Base-by-base conservation (phyloP, 2,797 vertebrate species). In the Neosilurus hyrtlii region DNA sequence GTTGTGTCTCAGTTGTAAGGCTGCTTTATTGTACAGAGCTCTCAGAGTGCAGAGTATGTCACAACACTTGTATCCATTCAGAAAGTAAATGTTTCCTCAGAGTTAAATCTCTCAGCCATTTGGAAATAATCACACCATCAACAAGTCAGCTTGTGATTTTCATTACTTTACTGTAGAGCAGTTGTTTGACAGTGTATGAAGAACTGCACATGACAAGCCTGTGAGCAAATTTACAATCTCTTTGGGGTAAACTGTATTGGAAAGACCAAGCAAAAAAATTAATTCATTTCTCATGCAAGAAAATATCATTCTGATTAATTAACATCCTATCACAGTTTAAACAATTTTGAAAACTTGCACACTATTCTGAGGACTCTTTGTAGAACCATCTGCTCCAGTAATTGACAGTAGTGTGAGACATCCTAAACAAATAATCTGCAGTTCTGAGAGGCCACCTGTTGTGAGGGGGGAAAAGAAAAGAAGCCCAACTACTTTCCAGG, bases 391-490 rank as follows among this genome's bases (percentile, higher is more conserved):
- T 78, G 26, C 75, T 63, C 54, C 70, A 66, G 59, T 83, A 76
- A 81, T 35, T 83, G 82, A 76, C 85, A 70, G 74, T 63, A 26
- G 57, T 81, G 78, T 77, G 52, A 65, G 79, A 57, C 51, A 57
- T 72, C 51, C 59, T 65, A 65, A 35, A 78, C 82, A 87, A 86
- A 90, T 84, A 87, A 80, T n/a, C 76, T 66, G 43, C 8, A 74
- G 24, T 24, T 67, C 83, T 85, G 81, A 81, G 86, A 86, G 82
- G 88, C 89, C 91, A 92, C 92, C 92, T 93, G 91, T 90, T 91
- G 75, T 80, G 66, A 86, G 85, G 66, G 81, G 73, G 84, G 9
- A 43, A 89, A 86, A 20, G 26, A 88, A 92, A 90, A 90, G 90
- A 90, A 86, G 80, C 89, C 84, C 22, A 88, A 86, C 82, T 71